Base-by-base conservation (phyloP, 2,888 invertebrate genomes). In the Timandra comae region DNA sequence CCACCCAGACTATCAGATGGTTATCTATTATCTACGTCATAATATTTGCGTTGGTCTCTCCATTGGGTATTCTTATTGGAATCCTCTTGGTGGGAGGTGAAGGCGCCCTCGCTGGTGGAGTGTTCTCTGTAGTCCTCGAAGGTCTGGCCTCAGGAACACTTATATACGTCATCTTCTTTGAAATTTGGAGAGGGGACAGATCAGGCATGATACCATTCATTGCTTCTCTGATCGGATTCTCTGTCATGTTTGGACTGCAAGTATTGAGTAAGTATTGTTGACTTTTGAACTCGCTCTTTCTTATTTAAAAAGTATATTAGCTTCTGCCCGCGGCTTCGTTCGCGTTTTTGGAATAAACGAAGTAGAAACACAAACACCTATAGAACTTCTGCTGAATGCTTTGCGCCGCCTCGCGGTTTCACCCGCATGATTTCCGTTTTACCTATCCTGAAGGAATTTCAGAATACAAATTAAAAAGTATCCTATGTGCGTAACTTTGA, bases 111-210 rank as follows among this genome's bases (percentile, higher is more conserved):
- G 88, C 89, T 0, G 82, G 88, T 1, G 89, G 88, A 10, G 79
- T 92, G 4, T 81, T 88, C 8, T 90, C 91, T 1, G 90, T 91
- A 24, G 82, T 92, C 7, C 73, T 90, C 7, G 93, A 97, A 84
- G 97, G 96, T 2, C 77, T 98, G 37, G 97, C 98, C 0, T 92
- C 94, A 27, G 98, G 98, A 7, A 98, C 98, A 0, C 89, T 98
- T 25, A 81, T 98, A 2, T 98, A 97, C 79, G 96, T 98, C 8
- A 96, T 97, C n/a, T 97, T 97, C 85, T 97, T 98, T 73, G 98
- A 98, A 80, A 94, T 98, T 33, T 88, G 98, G 56, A 86, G 80
- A 49, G 72, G 74, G 27, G 81, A 86, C 35, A 66, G 85, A 40
- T 64, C 77, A 7, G 93, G 93, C 3, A 73, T 94, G 11, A 57